phyloP scores from a whole-genome alignment of 1,140 invertebrate genomes.

The Calosoma granatense region DNA sequence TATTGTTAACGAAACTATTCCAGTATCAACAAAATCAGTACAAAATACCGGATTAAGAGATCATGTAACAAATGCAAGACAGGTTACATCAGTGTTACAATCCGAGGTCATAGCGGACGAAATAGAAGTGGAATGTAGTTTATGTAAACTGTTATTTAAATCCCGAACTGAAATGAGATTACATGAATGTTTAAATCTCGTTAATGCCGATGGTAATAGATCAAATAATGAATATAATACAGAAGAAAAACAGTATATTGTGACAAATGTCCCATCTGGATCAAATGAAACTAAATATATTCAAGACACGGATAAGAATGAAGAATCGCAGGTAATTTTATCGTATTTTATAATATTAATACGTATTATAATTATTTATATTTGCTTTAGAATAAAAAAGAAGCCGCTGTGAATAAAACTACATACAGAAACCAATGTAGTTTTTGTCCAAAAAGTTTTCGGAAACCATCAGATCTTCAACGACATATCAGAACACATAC shows the following conservation, averaged over 20 bases:
- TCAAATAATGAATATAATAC: not conserved
- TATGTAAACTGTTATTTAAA: not conserved
- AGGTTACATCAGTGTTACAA: not conserved
- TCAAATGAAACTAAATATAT: no score
- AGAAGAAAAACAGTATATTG: no score
- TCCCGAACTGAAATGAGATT: not conserved
- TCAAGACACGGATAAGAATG: no score
- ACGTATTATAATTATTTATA: not conserved
- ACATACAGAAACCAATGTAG: conserved; percentile 14
- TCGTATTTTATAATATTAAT: not conserved
- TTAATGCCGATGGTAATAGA: not conserved
- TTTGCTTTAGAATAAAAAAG: not conserved
- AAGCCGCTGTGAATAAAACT: not conserved
- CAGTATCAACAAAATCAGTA: not conserved
- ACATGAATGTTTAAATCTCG: not conserved
- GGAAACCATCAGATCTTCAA: conserved; percentile 12
- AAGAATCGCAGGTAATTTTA: not conserved
- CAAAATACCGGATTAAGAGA: not conserved
- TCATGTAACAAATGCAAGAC: not conserved
- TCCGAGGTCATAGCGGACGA: not conserved
- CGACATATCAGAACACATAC: conserved; percentile 47
- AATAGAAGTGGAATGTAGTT: not conserved
- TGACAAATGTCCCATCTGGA: no score
- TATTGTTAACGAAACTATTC: not conserved
- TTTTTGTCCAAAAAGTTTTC: conserved; percentile 16